Evolutionary conservation across 2,888 invertebrate species (phyloP).

Genomic region (Germaria angustata): DNA sequence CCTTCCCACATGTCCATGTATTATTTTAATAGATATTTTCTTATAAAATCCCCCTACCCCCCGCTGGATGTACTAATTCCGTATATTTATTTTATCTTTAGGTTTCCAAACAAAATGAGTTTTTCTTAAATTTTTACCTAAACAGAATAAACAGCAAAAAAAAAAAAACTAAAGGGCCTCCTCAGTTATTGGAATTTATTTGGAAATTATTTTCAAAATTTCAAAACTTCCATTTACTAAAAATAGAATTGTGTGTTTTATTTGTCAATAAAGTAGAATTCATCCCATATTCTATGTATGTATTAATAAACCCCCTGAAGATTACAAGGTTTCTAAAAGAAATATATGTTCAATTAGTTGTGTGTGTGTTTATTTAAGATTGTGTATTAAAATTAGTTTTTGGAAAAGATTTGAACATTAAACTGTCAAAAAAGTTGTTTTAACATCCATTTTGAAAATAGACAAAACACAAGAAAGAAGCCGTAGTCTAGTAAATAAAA

Average conservation of each 20-base stretch:
- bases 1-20: background rate
- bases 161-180: background rate
- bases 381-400: background rate
- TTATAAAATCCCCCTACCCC: no score
- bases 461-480: no score
- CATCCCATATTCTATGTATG: no score
- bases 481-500: no score
- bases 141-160: background rate
- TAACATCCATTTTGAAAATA: background rate
- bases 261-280: background rate
- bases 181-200: no score
- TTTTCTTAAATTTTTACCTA: background rate
- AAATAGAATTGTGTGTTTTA: background rate
- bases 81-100: background rate
- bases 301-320: background rate
- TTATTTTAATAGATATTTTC: no score
- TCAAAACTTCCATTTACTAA: background rate
- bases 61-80: background rate
- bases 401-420: background rate
- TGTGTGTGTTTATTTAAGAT: slow-evolving; percentile 5
- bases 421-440: background rate
- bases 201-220: background rate
- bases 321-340: background rate
- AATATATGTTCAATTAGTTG: background rate
- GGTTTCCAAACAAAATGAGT: background rate